phyloP scores from a whole-genome alignment of 23 tunicate species.

The Trididemnum nubilum region DNA sequence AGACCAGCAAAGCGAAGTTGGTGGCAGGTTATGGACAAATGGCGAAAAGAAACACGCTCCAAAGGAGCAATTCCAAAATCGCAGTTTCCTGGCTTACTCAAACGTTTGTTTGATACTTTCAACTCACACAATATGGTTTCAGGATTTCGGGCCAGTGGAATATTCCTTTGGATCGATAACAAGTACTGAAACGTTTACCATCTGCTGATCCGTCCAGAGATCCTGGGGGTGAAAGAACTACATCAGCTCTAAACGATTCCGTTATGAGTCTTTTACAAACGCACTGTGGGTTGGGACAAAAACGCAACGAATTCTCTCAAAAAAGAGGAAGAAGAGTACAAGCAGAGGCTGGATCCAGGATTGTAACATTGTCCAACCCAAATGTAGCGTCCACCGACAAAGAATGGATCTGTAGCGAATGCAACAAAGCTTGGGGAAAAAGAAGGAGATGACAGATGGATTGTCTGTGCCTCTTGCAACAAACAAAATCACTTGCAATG shows the following conservation, averaged over 20 bases:
- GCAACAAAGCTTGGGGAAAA: slow-evolving; percentile 15
- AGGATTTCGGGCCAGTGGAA: slow-evolving; percentile 22
- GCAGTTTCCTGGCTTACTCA: slow-evolving; percentile 1
- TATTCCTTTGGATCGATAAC: slow-evolving; percentile 13
- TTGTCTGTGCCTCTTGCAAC: not conserved
- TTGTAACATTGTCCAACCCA: not conserved
- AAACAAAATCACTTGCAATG: slow-evolving; percentile 15
- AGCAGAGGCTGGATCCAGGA: not conserved
- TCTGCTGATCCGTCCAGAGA: not conserved
- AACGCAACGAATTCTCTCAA: not conserved
- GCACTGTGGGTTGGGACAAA: not conserved
- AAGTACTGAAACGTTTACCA: slow-evolving; percentile 24
- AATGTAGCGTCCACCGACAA: not conserved
- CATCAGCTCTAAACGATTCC: not conserved
- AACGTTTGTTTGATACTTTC: slow-evolving; percentile 1
- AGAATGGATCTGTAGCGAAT: slow-evolving; percentile 11
- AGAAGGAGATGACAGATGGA: slow-evolving; percentile 20
- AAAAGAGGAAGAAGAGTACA: slow-evolving; percentile 6
- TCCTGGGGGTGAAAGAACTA: slow-evolving; percentile 17
- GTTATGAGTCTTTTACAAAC: not conserved
- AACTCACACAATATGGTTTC: not conserved
- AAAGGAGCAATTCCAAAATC: slow-evolving; percentile 18
- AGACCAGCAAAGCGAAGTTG: slow-evolving; percentile 19
- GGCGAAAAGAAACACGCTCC: slow-evolving; percentile 22
- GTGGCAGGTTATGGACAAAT: slow-evolving; percentile 1